Conservation (phyloP, 2,113 vertebrate genomes). For the Athene cunicularia region DNA sequence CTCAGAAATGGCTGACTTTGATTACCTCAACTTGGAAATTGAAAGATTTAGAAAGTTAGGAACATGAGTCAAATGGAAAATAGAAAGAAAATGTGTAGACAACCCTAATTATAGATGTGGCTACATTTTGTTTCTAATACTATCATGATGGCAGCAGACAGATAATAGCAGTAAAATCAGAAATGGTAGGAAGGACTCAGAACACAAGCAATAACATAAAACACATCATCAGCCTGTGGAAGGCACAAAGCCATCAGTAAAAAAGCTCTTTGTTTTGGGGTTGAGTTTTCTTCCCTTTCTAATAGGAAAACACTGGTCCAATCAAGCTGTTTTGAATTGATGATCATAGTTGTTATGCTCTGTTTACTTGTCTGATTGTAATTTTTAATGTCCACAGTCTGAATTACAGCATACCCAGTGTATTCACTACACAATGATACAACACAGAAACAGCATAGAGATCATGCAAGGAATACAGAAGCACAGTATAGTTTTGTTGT, state of each 20-base stretch:
- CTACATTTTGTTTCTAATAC: conserved; percentile 12
- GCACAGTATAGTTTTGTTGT: neutral
- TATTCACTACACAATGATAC: neutral
- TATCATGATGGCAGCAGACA: conserved; percentile 2
- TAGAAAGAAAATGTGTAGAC: neutral
- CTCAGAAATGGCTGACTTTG: neutral
- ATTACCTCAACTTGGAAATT: neutral
- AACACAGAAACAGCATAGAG: neutral
- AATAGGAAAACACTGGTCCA: conserved; percentile 4
- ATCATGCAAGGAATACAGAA: neutral
- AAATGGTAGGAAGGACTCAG: conserved; percentile 2
- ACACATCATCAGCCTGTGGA: conserved; percentile 20
- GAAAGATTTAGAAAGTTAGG: conserved; percentile 12
- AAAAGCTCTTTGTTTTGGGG: neutral
- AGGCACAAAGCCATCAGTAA: conserved; percentile 11
- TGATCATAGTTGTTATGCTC: neutral
- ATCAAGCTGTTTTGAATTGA: conserved; percentile 48
- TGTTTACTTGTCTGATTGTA: conserved; percentile 6
- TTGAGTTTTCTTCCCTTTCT: conserved; percentile 6
- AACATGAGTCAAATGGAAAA: neutral
- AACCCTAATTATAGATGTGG: conserved; percentile 26
- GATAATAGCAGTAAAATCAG: conserved; percentile 58
- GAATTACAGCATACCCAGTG: neutral
- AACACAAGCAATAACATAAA: conserved; percentile 36
- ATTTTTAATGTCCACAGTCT: neutral